phyloP scores from a whole-genome alignment of 1,140 invertebrate genomes.

The Neodiprion virginianus region DNA sequence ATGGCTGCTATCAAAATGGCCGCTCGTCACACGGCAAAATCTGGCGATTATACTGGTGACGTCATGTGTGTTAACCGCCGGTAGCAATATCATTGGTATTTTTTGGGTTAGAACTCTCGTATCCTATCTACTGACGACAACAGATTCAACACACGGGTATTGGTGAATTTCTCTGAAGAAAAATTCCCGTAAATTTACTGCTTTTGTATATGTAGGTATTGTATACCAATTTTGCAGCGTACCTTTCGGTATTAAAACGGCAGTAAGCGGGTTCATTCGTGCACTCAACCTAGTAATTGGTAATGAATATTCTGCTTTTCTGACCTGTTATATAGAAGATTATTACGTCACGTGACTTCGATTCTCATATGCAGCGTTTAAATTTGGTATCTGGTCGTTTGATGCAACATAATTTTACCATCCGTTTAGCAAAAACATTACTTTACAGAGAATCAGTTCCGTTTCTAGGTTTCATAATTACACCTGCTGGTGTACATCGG shows the following conservation, averaged over 20 bases:
- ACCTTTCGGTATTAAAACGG: constrained; percentile 5
- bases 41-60: no score
- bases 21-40: no score
- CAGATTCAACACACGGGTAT: constrained; percentile 32
- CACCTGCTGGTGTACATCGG: constrained; percentile 37
- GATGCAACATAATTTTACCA: constrained; percentile 9
- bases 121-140: constrained; percentile 17
- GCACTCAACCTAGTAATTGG: constrained; percentile 13
- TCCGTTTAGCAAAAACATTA: constrained; percentile 17
- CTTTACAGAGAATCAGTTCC: constrained; percentile 27
- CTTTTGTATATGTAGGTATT: constrained; percentile 21
- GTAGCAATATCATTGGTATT: no score
- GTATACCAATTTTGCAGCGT: constrained; percentile 23
- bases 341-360: neutral
- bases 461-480: constrained; percentile 43
- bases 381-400: constrained; percentile 22
- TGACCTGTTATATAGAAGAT: neutral
- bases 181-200: constrained; percentile 21
- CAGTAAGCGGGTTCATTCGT: neutral
- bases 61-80: no score
- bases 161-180: constrained; percentile 29
- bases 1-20: no score
- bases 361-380: neutral
- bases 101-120: no score
- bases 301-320: neutral